Evolutionary conservation across 1,140 invertebrate genomes (phyloP), one percentile per base, ranked within the genome.

Genomic region (Philopotamus ludificatus): DNA sequence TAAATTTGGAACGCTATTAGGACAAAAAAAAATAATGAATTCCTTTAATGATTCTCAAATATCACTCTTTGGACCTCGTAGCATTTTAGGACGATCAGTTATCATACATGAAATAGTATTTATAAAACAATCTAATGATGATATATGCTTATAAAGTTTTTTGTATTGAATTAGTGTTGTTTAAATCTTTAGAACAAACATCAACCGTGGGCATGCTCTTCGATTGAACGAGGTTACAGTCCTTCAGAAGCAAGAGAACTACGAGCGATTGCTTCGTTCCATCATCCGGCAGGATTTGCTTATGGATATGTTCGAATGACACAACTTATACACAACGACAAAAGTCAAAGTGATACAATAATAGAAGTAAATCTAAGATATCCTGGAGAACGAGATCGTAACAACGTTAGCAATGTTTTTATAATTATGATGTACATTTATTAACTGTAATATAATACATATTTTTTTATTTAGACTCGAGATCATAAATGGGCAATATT

Each of bases 401-500:
- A 94, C 76, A 79, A 67, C 53, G 55, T 7, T 41, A 42, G 12
- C 41, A 57, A 15, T 51, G 49, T 54, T 39, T 54, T 39, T 26
- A 3, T 50, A 23, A 54, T 7, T n/a, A 21, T 21, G 51, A 4
- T 15, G 41, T 63, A 28, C n/a, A 62, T 18, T 61, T 70, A 41
- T 34, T 45, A 34, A 42, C 7, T 42, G n/a, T 59, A 2, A 51
- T 54, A n/a, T 1, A 53, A 9, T 66, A 28, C 58, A 50, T 66
- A 66, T 68, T 64, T 64, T 66, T 71, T 72, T 53, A 77, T 81
- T 4, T 72, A 94, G 87, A 95, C 92, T 0, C 79, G 79, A 54
- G 84, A 91, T 68, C 95, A 98, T 77, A 87, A 92, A 68, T 98
- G 94, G 94, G 89, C 92, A 47, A 89, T 97, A 63, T 97, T 89